phyloP scores from a whole-genome alignment of 2,113 vertebrate species.

The Dermatemys mawii region DNA sequence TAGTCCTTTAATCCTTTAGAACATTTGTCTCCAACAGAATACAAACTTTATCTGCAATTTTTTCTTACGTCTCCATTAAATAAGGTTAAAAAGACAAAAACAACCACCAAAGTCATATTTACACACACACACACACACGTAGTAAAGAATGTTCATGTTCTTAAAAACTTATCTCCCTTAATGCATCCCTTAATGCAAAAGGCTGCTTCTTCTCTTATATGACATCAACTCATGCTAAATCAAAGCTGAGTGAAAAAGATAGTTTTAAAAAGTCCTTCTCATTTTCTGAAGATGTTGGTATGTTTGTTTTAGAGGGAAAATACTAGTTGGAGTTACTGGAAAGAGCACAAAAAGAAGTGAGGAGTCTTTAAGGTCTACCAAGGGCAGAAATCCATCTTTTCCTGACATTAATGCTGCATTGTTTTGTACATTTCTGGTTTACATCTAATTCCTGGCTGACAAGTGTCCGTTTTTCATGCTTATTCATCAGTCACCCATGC shows the following conservation, averaged over 20 bases:
- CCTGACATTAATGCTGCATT: conserved; percentile 66
- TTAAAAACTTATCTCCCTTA: conserved; percentile 29
- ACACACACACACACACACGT: neutral
- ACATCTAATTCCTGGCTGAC: conserved; percentile 75
- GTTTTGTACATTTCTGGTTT: conserved; percentile 68
- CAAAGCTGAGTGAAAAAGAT: conserved; percentile 18
- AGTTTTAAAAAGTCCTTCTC: conserved; percentile 28
- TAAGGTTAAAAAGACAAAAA: neutral
- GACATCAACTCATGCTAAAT: neutral
- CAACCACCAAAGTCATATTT: neutral
- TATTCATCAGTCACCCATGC: conserved; percentile 74
- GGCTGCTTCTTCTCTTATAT: neutral
- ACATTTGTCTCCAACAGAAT: neutral
- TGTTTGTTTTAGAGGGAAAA: conserved; percentile 32
- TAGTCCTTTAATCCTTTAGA: neutral
- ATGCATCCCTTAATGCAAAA: neutral
- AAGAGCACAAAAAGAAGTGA: conserved; percentile 33
- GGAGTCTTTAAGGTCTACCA: conserved; percentile 66
- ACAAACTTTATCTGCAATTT: neutral
- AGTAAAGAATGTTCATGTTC: conserved; percentile 8
- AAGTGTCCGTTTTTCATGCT: conserved; percentile 75
- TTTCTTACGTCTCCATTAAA: neutral
- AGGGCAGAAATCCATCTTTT: conserved; percentile 75
- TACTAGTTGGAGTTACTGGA: neutral
- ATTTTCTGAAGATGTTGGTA: conserved; percentile 10